phyloP scores from a whole-genome alignment of 2,113 vertebrate species.

The Nesogale talazaci region DNA sequence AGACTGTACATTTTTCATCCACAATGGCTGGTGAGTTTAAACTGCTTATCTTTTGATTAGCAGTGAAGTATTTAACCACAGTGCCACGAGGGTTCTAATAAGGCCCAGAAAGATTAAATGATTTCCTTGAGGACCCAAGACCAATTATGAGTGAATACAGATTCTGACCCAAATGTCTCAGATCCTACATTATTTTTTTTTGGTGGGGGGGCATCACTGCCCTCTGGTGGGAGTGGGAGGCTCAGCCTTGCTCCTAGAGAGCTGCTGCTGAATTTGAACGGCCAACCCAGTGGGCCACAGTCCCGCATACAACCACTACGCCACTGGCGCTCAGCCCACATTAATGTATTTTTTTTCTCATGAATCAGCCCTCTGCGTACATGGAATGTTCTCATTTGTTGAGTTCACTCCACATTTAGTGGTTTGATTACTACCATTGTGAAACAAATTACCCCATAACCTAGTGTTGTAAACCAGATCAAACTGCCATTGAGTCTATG shows the following conservation, averaged over 20 bases:
- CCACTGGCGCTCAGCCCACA: too few relatives aligned
- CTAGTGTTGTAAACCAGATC: constrained; percentile 4
- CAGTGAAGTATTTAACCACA: background rate
- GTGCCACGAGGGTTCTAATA: background rate
- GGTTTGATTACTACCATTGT: background rate
- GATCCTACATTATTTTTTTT: background rate
- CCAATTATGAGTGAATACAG: constrained; percentile 8
- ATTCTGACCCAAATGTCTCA: background rate
- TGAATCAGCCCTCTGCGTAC: background rate
- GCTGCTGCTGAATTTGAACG: too few relatives aligned
- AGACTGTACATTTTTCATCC: background rate
- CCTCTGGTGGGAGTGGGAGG: too few relatives aligned
- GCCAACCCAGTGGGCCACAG: too few relatives aligned
- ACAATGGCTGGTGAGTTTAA: background rate
- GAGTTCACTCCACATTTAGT: background rate
- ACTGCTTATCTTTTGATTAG: background rate
- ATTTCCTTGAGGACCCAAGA: background rate
- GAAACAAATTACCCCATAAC: background rate
- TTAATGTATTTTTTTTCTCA: too few relatives aligned
- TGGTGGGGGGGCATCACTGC: too few relatives aligned
- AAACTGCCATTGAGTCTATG: too few relatives aligned
- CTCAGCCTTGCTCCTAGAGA: too few relatives aligned
- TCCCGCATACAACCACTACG: too few relatives aligned
- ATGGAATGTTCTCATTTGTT: constrained; percentile 44
- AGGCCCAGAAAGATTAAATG: constrained; percentile 7